These are phyloP conservation scores for Thysanoteuthis rhombus DNA, from an alignment of 2,888 invertebrate species.

Conservation along the genomic window DNA sequence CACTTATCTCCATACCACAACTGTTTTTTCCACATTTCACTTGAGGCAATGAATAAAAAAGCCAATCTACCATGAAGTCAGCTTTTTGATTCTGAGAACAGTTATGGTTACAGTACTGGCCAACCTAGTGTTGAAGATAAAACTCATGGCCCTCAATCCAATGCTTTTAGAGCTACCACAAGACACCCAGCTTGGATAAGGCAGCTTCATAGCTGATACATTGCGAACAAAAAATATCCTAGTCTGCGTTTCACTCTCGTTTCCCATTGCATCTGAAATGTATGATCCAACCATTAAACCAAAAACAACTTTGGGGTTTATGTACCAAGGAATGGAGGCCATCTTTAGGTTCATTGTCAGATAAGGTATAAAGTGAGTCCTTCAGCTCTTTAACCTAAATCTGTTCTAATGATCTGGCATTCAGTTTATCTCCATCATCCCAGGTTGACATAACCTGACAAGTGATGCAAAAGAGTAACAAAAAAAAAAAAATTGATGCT, in stretches of 20 bases:
- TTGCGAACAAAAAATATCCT: too few species aligned
- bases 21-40: background rate
- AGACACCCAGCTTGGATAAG: background rate
- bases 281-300: background rate
- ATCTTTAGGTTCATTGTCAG: background rate
- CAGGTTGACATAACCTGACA: background rate
- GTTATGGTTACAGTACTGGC: background rate
- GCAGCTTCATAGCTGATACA: background rate
- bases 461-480: background rate
- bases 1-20: background rate
- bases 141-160: too few species aligned
- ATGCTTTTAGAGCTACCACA: too few species aligned
- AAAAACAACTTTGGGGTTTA: background rate
- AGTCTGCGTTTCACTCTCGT: background rate
- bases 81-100: background rate
- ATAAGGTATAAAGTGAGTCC: background rate
- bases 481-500: background rate
- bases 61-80: background rate
- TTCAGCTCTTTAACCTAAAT: background rate
- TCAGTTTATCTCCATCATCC: background rate
- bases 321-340: background rate
- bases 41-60: background rate
- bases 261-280: background rate
- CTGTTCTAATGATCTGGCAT: background rate
- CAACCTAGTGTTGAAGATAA: background rate